Evolutionary conservation across 2,797 vertebrate genomes (phyloP).

Genomic region (Pseudochirops cupreus): DNA sequence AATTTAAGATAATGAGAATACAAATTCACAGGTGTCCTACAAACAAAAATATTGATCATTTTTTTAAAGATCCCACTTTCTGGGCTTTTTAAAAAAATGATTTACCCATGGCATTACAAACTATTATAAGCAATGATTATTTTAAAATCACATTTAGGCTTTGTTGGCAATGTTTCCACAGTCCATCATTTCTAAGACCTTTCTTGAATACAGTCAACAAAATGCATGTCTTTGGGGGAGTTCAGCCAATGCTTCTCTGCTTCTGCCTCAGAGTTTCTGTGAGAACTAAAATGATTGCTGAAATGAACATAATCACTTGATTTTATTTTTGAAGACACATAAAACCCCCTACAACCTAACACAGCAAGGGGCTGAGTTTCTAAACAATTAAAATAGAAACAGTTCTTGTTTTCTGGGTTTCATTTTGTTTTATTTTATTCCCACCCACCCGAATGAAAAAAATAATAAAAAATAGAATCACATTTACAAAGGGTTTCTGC

Average conservation of each 20-base stretch:
- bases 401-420: not conserved
- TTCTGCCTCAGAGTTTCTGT: constrained; percentile 16
- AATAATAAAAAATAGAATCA: constrained; percentile 42
- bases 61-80: not conserved
- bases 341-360: not conserved
- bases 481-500: constrained; percentile 36
- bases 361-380: constrained; percentile 14
- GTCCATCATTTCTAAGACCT: not conserved
- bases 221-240: not conserved
- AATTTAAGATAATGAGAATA: constrained; percentile 11
- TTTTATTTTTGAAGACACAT: constrained; percentile 29
- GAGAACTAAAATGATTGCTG: not conserved
- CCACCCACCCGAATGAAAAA: not conserved
- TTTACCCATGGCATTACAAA: constrained; percentile 10
- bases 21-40: not conserved
- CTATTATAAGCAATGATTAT: constrained; percentile 23
- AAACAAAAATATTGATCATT: constrained; percentile 22
- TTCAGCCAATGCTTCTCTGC: not conserved
- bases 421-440: not conserved
- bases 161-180: constrained; percentile 2
- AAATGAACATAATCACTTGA: constrained; percentile 42
- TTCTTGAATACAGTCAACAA: constrained; percentile 35
- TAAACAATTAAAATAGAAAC: constrained; percentile 30
- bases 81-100: not conserved
- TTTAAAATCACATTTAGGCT: constrained; percentile 11